Evolutionary conservation across 2,113 vertebrate genomes (phyloP).

Genomic region (Ochotona curzoniae): DNA sequence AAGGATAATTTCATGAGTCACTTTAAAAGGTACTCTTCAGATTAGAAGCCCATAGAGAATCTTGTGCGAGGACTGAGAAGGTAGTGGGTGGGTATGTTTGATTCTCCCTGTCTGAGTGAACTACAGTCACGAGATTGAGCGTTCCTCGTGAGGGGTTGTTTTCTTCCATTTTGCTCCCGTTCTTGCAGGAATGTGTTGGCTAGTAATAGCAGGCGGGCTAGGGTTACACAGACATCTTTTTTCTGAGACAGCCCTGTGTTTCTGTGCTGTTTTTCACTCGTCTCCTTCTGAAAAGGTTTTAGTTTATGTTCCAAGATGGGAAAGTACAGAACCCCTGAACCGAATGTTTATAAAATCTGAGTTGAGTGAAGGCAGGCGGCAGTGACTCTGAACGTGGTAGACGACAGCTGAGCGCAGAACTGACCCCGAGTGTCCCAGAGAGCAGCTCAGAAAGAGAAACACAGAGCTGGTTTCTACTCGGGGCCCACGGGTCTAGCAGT

Average conservation of each 20-base stretch:
- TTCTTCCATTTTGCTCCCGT: background rate
- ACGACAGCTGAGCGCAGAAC: background rate
- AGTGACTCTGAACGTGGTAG: background rate
- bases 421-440: conserved; percentile 3
- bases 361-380: background rate
- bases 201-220: conserved; percentile 49
- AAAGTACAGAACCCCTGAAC: background rate
- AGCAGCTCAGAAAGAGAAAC: conserved; percentile 18
- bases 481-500: background rate
- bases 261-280: conserved; percentile 16
- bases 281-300: conserved; percentile 1
- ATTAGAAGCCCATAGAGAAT: conserved; percentile 73
- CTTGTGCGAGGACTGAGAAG: conserved; percentile 69
- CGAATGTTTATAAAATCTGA: background rate
- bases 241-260: conserved; percentile 35
- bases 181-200: conserved; percentile 67
- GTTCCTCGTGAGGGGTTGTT: conserved; percentile 66
- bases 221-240: conserved; percentile 45
- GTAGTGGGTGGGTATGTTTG: conserved; percentile 24
- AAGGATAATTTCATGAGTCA: background rate
- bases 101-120: conserved; percentile 41
- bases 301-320: background rate
- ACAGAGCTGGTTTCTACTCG: background rate
- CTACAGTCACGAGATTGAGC: conserved; percentile 78
- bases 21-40: conserved; percentile 66